phyloP scores from a whole-genome alignment of 2,797 vertebrate species.

The Enteromius viviparus region DNA sequence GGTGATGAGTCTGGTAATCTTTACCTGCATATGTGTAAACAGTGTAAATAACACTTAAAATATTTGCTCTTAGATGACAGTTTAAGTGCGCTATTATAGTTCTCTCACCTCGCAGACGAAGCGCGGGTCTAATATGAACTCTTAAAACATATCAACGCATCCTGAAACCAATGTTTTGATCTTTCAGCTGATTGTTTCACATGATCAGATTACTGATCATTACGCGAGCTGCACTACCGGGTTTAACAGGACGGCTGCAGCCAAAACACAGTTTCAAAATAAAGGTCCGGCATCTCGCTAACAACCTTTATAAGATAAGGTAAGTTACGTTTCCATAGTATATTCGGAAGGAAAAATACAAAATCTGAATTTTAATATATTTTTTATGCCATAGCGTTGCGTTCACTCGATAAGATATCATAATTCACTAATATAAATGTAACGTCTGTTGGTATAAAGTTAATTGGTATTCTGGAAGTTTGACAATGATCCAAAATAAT shows the following conservation, averaged over 20 bases:
- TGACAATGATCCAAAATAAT: neutral
- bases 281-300: neutral
- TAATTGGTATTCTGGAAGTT: neutral
- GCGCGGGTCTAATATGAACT: neutral
- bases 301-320: too few species aligned
- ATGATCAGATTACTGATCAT: slow-evolving; percentile 29
- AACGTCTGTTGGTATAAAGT: neutral
- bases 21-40: neutral
- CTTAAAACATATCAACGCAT: slow-evolving; percentile 6
- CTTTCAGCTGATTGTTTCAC: slow-evolving; percentile 17
- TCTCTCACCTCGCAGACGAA: slow-evolving; percentile 5
- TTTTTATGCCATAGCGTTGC: neutral
- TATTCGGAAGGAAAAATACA: neutral
- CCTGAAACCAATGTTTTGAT: neutral
- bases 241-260: neutral
- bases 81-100: neutral
- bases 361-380: neutral
- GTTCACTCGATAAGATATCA: neutral
- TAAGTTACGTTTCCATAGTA: neutral
- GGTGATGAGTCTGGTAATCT: neutral
- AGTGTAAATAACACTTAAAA: neutral
- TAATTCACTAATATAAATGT: neutral
- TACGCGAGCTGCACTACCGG: slow-evolving; percentile 7
- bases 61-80: neutral
- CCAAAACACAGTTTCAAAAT: slow-evolving; percentile 6